Conservation (phyloP, 2,113 vertebrate species). For the Panurus biarmicus region DNA sequence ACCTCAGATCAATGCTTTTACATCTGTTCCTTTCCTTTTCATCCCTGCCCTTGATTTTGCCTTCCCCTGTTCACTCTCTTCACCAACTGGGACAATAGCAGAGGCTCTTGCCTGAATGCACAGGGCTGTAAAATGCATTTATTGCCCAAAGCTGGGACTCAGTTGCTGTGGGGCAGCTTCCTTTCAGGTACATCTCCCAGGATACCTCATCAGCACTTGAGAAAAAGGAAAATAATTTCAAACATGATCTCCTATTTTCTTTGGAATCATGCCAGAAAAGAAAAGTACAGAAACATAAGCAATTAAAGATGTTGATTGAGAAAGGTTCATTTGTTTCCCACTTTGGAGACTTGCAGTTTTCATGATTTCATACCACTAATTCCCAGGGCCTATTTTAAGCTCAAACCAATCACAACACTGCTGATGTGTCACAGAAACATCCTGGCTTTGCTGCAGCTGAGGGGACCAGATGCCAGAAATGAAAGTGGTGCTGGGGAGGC, state of each 20-base stretch:
- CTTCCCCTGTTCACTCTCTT: background rate
- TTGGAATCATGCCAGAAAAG: background rate
- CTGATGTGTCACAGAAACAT: slow-evolving; percentile 40
- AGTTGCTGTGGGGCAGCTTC: background rate
- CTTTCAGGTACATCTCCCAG: background rate
- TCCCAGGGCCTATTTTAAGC: slow-evolving; percentile 55
- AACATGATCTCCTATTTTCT: background rate
- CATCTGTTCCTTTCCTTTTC: background rate
- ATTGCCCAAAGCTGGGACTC: background rate
- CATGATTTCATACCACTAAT: slow-evolving; percentile 27
- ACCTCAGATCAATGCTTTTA: background rate
- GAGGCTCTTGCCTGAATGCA: background rate
- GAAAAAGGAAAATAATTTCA: background rate
- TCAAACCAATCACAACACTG: slow-evolving; percentile 28
- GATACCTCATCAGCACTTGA: background rate
- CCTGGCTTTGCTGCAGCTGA: slow-evolving; percentile 33
- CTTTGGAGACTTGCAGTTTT: slow-evolving; percentile 1
- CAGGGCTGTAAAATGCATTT: background rate
- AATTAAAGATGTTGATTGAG: slow-evolving; percentile 37
- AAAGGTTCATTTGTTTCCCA: slow-evolving; percentile 2
- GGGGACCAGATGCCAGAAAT: background rate
- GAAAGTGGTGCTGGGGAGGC: background rate
- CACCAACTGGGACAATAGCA: background rate
- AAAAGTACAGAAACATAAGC: background rate
- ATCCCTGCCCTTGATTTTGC: background rate